Conservation (phyloP, 1,140 invertebrate genomes). For the Pararge aegeria region DNA sequence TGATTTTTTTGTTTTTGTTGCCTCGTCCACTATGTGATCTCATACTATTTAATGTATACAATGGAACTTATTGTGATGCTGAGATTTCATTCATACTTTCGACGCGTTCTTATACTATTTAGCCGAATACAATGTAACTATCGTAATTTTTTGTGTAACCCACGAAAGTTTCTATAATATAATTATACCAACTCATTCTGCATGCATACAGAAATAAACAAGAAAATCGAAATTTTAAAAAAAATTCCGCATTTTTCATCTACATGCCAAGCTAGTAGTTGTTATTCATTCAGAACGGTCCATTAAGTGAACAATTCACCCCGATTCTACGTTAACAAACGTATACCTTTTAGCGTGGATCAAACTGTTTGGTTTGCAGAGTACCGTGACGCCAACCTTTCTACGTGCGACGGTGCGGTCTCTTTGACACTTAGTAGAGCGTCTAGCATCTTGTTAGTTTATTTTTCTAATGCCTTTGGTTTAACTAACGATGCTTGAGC, state of each 20-base stretch:
- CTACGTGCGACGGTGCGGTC: slow-evolving; percentile 43
- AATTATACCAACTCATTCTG: too few relatives aligned
- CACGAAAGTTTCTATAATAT: too few relatives aligned
- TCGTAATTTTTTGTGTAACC: too few relatives aligned
- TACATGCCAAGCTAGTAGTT: neutral
- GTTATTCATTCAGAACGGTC: neutral
- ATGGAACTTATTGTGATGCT: too few relatives aligned
- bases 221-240: neutral
- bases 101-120: too few relatives aligned
- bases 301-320: slow-evolving; percentile 2
- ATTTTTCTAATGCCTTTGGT: slow-evolving; percentile 29
- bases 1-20: too few relatives aligned
- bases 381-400: slow-evolving; percentile 43
- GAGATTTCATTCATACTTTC: too few relatives aligned
- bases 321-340: slow-evolving; percentile 13
- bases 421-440: slow-evolving; percentile 53
- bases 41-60: too few relatives aligned
- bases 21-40: too few relatives aligned
- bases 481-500: slow-evolving; percentile 1
- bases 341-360: slow-evolving; percentile 6
- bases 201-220: neutral
- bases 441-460: slow-evolving; percentile 26
- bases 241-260: slow-evolving; percentile 2
- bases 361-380: slow-evolving; percentile 59
- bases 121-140: too few relatives aligned